phyloP scores from a whole-genome alignment of 2,113 vertebrate genomes.

The Mionectes macconnelli region DNA sequence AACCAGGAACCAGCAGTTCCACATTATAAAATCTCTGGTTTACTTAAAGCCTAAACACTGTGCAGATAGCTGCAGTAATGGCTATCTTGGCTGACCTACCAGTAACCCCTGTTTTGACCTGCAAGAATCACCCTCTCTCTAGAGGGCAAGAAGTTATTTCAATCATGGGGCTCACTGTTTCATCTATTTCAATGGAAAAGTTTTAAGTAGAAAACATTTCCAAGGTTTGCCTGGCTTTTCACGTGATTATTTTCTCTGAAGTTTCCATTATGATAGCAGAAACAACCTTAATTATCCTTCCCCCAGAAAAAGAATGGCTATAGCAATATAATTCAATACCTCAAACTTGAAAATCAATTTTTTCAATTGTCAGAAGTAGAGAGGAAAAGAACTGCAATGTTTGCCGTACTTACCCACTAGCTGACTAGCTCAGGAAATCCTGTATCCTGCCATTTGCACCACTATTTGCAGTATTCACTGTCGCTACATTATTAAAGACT shows the following conservation, averaged over 20 bases:
- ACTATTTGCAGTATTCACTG: neutral
- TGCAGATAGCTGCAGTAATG: conserved; percentile 47
- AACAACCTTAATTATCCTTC: neutral
- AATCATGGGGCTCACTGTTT: neutral
- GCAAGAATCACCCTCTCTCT: conserved; percentile 3
- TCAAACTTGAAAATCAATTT: neutral
- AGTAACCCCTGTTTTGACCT: conserved; percentile 55
- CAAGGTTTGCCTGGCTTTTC: neutral
- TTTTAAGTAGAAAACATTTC: neutral
- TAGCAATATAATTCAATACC: neutral
- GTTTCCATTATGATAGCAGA: neutral
- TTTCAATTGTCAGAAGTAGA: neutral
- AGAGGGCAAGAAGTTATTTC: conserved; percentile 40
- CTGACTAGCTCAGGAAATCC: neutral
- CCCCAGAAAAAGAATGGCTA: neutral
- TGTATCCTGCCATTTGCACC: neutral
- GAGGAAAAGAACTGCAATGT: neutral
- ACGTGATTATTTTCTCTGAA: neutral
- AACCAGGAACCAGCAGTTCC: conserved; percentile 17
- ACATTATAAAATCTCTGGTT: conserved; percentile 34
- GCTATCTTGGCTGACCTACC: conserved; percentile 43
- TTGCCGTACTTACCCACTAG: neutral
- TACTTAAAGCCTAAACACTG: conserved; percentile 28
- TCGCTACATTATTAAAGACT: neutral
- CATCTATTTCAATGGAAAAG: neutral